phyloP scores from a whole-genome alignment of 2,888 invertebrate genomes.

The Apodemia mormo region DNA sequence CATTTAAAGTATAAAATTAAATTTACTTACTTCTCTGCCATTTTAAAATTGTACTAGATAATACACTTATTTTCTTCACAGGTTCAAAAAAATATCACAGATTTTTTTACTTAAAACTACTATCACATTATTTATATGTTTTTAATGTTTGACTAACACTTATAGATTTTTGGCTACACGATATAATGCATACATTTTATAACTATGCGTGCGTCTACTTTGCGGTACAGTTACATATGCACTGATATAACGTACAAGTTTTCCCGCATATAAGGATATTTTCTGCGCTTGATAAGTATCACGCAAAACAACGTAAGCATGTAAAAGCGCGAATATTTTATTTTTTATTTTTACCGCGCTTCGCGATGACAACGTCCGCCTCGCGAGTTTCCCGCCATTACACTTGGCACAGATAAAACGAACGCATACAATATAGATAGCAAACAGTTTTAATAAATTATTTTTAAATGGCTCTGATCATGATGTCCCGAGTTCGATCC shows the following conservation, averaged over 20 bases:
- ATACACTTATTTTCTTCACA: slow-evolving; percentile 40
- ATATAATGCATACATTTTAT: slow-evolving; percentile 7
- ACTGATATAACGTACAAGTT: slow-evolving; percentile 40
- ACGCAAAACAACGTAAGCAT: neutral
- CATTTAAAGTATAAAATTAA: neutral
- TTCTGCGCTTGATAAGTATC: slow-evolving; percentile 25
- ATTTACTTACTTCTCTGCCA: slow-evolving; percentile 66
- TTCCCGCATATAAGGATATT: slow-evolving; percentile 44
- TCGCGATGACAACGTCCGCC: neutral
- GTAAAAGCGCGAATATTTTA: slow-evolving; percentile 22
- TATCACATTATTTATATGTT: slow-evolving; percentile 46
- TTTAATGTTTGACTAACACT: slow-evolving; percentile 19
- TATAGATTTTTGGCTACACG: neutral
- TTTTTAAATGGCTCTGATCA: no score
- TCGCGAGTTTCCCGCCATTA: slow-evolving; percentile 1
- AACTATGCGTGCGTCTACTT: slow-evolving; percentile 33
- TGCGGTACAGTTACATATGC: slow-evolving; percentile 35
- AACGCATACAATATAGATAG: neutral
- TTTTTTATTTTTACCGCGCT: slow-evolving; percentile 8
- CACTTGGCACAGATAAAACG: neutral
- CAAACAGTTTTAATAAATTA: neutral
- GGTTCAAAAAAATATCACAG: slow-evolving; percentile 61
- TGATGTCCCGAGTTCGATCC: no score
- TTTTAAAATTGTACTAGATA: slow-evolving; percentile 40
- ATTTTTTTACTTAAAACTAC: slow-evolving; percentile 36